Evolutionary conservation across 2,888 invertebrate genomes (phyloP).

Genomic region (Dendrolimus pini): DNA sequence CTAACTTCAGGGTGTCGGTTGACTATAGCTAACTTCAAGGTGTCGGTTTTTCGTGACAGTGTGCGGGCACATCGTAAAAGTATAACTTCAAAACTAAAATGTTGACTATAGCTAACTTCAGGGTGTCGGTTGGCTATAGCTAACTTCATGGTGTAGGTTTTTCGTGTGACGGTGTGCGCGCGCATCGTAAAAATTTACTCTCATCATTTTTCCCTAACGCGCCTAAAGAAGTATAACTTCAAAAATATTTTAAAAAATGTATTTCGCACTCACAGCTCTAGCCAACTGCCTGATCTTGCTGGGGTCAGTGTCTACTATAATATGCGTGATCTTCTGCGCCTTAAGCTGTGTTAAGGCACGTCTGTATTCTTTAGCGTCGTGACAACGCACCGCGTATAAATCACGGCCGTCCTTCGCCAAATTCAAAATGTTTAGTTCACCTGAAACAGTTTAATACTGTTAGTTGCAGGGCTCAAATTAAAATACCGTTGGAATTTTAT

Average conservation of each 20-base stretch:
- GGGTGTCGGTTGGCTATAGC: too few species aligned
- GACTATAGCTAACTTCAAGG: too few species aligned
- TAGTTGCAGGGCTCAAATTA: background rate
- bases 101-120: too few species aligned
- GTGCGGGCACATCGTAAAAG: too few species aligned
- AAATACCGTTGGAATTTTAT: background rate
- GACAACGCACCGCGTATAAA: conserved; percentile 80
- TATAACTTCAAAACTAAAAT: too few species aligned
- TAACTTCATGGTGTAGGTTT: too few species aligned
- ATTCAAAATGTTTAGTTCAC: conserved; percentile 90
- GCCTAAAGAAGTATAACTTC: too few species aligned
- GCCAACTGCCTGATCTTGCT: conserved; percentile 88
- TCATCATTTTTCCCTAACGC: too few species aligned
- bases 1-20: too few species aligned
- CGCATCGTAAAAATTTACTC: too few species aligned
- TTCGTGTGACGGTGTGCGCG: too few species aligned
- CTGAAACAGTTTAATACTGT: conserved; percentile 48
- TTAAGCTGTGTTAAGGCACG: conserved; percentile 88
- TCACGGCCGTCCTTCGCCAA: conserved; percentile 80
- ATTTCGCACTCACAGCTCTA: conserved; percentile 83
- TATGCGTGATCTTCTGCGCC: conserved; percentile 89
- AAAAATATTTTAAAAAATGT: background rate
- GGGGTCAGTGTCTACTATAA: conserved; percentile 93
- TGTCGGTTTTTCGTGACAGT: too few species aligned
- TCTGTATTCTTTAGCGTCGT: conserved; percentile 79